Conservation (phyloP, 2,113 vertebrate species). For the Stigmatopora nigra region DNA sequence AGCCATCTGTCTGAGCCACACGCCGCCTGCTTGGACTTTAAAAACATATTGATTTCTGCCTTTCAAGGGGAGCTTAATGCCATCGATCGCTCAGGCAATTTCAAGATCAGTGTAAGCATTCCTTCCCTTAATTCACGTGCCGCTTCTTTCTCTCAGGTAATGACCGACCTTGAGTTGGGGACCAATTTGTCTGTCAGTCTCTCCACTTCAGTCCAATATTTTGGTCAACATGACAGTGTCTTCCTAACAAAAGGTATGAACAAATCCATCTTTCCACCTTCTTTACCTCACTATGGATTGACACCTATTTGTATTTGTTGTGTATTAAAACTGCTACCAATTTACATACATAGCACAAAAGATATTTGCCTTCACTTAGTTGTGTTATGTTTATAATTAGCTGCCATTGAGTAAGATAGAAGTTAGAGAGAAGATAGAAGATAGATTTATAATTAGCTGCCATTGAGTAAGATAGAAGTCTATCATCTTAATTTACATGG, state of each 20-base stretch:
- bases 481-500: too few relatives aligned
- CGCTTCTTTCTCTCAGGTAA: slow-evolving; percentile 62
- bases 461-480: too few relatives aligned
- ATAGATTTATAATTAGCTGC: too few relatives aligned
- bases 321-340: slow-evolving; percentile 40
- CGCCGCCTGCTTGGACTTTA: slow-evolving; percentile 66
- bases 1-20: slow-evolving; percentile 60
- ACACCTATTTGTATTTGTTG: slow-evolving; percentile 64
- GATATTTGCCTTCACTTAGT: too few relatives aligned
- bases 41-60: slow-evolving; percentile 73
- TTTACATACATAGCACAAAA: too few relatives aligned
- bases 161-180: slow-evolving; percentile 67
- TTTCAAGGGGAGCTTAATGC: slow-evolving; percentile 71
- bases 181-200: slow-evolving; percentile 58
- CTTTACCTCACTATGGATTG: slow-evolving; percentile 43
- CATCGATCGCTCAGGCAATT: slow-evolving; percentile 69
- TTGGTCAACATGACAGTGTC: slow-evolving; percentile 40
- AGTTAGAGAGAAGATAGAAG: too few relatives aligned
- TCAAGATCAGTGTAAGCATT: slow-evolving; percentile 74
- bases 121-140: slow-evolving; percentile 59
- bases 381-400: too few relatives aligned
- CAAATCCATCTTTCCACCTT: slow-evolving; percentile 29
- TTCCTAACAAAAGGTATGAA: slow-evolving; percentile 52
- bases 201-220: slow-evolving; percentile 31
- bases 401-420: too few relatives aligned